These are phyloP conservation scores for Empis livida DNA, from an alignment of 2,888 invertebrate genomes.

Conservation along the genomic window DNA sequence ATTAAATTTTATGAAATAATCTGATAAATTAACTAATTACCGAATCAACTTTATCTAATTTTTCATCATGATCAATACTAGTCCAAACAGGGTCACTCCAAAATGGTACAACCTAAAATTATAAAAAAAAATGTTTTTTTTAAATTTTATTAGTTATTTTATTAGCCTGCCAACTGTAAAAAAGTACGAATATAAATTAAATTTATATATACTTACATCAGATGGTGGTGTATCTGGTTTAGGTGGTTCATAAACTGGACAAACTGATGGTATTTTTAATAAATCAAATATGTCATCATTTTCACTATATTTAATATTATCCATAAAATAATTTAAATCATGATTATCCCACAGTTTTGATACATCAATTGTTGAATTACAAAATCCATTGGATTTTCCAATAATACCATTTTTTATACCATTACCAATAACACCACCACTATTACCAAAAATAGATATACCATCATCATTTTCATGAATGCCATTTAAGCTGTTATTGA, in stretches of 20 bases:
- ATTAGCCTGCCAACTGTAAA: too few relatives aligned
- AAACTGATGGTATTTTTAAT: constrained; percentile 20
- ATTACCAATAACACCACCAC: neutral
- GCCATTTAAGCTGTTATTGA: too few relatives aligned
- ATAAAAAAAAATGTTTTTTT: neutral
- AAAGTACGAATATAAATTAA: neutral
- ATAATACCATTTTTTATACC: neutral
- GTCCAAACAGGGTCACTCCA: constrained; percentile 36
- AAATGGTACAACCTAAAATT: constrained; percentile 27
- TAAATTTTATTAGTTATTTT: too few relatives aligned
- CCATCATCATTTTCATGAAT: neutral
- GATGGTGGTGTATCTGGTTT: constrained; percentile 29
- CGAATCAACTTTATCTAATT: constrained; percentile 1
- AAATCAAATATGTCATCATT: constrained; percentile 19
- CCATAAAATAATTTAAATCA: constrained; percentile 11
- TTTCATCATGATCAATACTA: constrained; percentile 16
- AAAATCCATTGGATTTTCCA: neutral
- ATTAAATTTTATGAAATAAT: too few relatives aligned
- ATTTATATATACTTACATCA: constrained; percentile 18
- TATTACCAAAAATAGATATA: neutral
- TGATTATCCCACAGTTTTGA: neutral
- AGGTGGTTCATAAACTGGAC: constrained; percentile 26
- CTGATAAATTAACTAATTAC: neutral
- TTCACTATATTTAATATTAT: constrained; percentile 8
- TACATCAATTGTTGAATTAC: neutral